Evolutionary conservation across 2,113 vertebrate species (phyloP), one percentile per base, ranked within the genome.

Genomic region (Pica pica): DNA sequence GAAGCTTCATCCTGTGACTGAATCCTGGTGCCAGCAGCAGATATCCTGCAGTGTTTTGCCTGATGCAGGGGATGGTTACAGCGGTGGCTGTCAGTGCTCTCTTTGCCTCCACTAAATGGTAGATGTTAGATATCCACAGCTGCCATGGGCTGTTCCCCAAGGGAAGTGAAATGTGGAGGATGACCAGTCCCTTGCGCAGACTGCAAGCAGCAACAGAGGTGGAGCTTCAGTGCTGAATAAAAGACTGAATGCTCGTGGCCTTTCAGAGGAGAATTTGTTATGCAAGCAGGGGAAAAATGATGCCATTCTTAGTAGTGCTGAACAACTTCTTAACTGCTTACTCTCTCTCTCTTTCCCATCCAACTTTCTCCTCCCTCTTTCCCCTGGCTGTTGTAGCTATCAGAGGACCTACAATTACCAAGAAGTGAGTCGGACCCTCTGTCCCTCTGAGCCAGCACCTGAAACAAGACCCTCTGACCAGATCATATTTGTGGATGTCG

Each of bases 371-470:
- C 63, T 84, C 23, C 11, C 14, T 61, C 26, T 6, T 84, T 56
- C 23, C 10, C 15, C 41, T 83, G 75, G 52, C 46, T 90, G 18
- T 33, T 94, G 37, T 75, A 98, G 98, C 59, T 98, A 98, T 87
- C 98, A 98, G 74, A 97, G 92, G 70, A 98, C 94, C 55, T 98
- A 98, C 93, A 98, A 96, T 76, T 98, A 98, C 94, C 98, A 98
- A 87, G 98, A 98, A 97, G 98, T 98, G 86, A 98, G 98, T 92
- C 98, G 98, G 17, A 98, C 98, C 21, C 97, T 98, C 16, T 98
- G 98, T 95, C 98, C 98, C 9, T 97, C 97, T 13, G 97, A 98
- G 89, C 96, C 97, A 60, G 93, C 96, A 69, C 91, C 97, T 37
- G 97, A 97, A 86, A 95, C 92, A 13, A 94, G 92, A 94, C 93